Evolutionary conservation across 1,140 invertebrate genomes (phyloP).

Genomic region (Pristionchus pacificus): DNA sequence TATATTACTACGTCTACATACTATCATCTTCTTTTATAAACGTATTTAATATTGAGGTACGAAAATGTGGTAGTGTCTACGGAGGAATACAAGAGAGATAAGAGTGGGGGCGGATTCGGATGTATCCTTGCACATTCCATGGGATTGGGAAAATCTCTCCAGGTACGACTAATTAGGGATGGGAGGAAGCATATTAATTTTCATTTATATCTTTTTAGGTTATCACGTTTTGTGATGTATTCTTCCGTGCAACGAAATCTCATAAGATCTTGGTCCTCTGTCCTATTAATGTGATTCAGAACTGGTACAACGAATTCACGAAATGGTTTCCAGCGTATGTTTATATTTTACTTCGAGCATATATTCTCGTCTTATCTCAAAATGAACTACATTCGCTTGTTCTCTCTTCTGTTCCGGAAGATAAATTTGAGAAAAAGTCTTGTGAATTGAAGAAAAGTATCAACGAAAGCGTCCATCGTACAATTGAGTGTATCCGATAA

Average conservation of each 20-base stretch:
- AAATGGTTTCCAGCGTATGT: slow-evolving; percentile 77
- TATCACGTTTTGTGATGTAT: slow-evolving; percentile 90
- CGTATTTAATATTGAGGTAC: slow-evolving; percentile 37
- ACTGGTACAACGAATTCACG: slow-evolving; percentile 95
- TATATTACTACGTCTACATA: slow-evolving; percentile 10
- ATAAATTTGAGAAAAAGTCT: too few species aligned
- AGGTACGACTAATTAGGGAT: slow-evolving; percentile 62
- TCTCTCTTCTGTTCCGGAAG: too few species aligned
- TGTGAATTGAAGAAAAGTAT: too few species aligned
- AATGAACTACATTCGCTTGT: too few species aligned
- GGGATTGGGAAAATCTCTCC: slow-evolving; percentile 97
- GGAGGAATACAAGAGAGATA: slow-evolving; percentile 37
- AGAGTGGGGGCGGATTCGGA: slow-evolving; percentile 63
- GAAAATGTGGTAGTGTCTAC: slow-evolving; percentile 54
- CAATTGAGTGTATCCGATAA: too few species aligned
- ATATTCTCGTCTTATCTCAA: slow-evolving; percentile 38
- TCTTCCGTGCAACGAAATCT: slow-evolving; percentile 80
- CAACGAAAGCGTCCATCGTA: too few species aligned
- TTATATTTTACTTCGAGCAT: neutral
- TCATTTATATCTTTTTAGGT: slow-evolving; percentile 61
- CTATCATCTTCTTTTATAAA: neutral
- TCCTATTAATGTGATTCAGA: slow-evolving; percentile 97
- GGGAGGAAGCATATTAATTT: slow-evolving; percentile 18
- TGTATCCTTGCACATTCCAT: slow-evolving; percentile 97
- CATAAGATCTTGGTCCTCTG: slow-evolving; percentile 90